Evolutionary conservation across 2,113 vertebrate species (phyloP).

Genomic region (Aphelocoma coerulescens): DNA sequence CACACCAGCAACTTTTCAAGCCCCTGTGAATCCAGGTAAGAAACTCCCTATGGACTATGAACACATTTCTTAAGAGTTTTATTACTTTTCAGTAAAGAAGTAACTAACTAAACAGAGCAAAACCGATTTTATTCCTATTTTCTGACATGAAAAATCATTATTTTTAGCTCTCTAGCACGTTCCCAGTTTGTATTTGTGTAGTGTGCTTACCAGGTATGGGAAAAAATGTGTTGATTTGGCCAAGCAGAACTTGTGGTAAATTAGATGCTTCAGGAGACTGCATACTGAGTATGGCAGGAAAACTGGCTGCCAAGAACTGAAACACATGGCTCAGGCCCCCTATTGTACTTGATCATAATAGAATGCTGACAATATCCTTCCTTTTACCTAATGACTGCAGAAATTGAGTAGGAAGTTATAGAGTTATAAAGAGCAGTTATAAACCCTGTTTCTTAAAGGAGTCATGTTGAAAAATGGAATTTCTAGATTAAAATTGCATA

Average conservation of each 20-base stretch:
- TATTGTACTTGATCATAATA: not conserved
- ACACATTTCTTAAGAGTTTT: not conserved
- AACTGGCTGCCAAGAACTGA: not conserved
- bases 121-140: not conserved
- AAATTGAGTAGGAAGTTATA: not conserved
- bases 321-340: not conserved
- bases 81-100: not conserved
- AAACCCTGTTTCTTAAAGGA: not conserved
- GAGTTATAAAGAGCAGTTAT: not conserved
- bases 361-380: not conserved
- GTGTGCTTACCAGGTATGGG: not conserved
- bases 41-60: not conserved
- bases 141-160: not conserved
- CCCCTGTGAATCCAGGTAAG: slow-evolving; percentile 72
- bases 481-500: not conserved
- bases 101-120: not conserved
- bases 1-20: slow-evolving; percentile 58
- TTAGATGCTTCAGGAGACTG: not conserved
- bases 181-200: not conserved
- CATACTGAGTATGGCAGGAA: not conserved
- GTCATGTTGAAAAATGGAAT: not conserved
- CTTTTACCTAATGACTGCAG: not conserved
- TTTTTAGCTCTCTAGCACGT: not conserved
- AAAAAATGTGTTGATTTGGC: not conserved
- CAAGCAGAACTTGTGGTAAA: not conserved